phyloP scores from a whole-genome alignment of 37 sponge, comb jelly and placozoan species.

The Cliona cf. orientalis region DNA sequence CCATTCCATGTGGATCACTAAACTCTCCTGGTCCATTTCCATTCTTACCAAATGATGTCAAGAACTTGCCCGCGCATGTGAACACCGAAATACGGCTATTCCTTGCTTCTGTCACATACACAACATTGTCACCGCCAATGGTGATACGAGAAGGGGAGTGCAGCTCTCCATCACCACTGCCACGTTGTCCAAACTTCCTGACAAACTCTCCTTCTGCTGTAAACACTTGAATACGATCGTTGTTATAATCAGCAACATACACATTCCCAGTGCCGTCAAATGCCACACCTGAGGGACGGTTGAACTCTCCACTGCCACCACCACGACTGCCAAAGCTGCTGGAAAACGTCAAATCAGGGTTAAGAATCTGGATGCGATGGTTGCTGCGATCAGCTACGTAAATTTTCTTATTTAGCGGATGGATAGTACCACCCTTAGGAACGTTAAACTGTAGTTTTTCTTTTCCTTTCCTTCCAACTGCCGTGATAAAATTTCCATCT shows the following conservation, averaged over 20 bases:
- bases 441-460: constrained; percentile 24
- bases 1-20: neutral
- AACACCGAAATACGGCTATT: too few relatives aligned
- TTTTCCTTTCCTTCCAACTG: constrained; percentile 27
- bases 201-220: neutral
- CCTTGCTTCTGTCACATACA: too few relatives aligned
- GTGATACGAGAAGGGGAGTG: constrained; percentile 4
- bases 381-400: constrained; percentile 25
- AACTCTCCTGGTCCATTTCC: neutral
- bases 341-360: constrained; percentile 15
- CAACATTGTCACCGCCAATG: too few relatives aligned
- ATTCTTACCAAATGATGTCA: neutral
- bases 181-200: neutral
- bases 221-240: constrained; percentile 8
- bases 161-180: neutral
- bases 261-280: constrained; percentile 21
- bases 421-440: constrained; percentile 13
- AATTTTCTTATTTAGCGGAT: constrained; percentile 7
- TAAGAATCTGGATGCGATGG: constrained; percentile 25
- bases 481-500: constrained; percentile 12
- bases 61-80: too few relatives aligned
- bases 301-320: neutral
- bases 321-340: neutral
- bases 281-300: constrained; percentile 1
- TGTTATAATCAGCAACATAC: constrained; percentile 16